Percentiles rank a stretch among this genome's conserved stretches.
These are phyloP conservation scores for Coelopa pilipes DNA, from an alignment of 2,888 invertebrate species.

Conservation along the genomic window DNA sequence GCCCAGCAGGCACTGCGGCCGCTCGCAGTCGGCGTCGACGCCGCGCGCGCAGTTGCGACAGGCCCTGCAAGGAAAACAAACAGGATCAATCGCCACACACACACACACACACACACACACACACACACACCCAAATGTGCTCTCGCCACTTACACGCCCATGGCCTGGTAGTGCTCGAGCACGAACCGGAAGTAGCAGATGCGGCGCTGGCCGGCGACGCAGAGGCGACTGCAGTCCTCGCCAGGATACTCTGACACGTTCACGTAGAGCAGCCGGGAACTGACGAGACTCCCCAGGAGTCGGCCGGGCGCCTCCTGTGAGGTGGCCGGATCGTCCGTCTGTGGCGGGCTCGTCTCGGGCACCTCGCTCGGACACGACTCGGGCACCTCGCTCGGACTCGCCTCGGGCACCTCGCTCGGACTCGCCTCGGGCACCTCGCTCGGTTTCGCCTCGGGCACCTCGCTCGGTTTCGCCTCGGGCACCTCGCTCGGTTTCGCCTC, in stretches of 20 bases:
- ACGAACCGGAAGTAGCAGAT: constrained; percentile 66
- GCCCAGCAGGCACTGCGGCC: constrained; percentile 68
- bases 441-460: background rate
- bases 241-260: constrained; percentile 45
- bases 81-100: background rate
- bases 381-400: too few relatives aligned
- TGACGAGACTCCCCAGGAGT: background rate
- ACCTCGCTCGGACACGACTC: background rate
- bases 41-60: constrained; percentile 67
- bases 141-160: constrained; percentile 61
- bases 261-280: constrained; percentile 25
- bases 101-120: background rate
- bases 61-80: constrained; percentile 58
- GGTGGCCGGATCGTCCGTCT: background rate
- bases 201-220: constrained; percentile 47
- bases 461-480: background rate
- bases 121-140: background rate
- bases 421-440: background rate
- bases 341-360: background rate
- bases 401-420: background rate
- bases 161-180: constrained; percentile 66
- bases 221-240: constrained; percentile 58
- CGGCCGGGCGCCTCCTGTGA: background rate
- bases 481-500: background rate
- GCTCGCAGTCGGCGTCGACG: constrained; percentile 63